Percentiles rank a stretch among this genome's conserved stretches.
These are phyloP conservation scores for Chrysaora quinquecirrha DNA, from an alignment of 30 jellyfish, hydroid and myxozoan species.

Conservation along the genomic window DNA sequence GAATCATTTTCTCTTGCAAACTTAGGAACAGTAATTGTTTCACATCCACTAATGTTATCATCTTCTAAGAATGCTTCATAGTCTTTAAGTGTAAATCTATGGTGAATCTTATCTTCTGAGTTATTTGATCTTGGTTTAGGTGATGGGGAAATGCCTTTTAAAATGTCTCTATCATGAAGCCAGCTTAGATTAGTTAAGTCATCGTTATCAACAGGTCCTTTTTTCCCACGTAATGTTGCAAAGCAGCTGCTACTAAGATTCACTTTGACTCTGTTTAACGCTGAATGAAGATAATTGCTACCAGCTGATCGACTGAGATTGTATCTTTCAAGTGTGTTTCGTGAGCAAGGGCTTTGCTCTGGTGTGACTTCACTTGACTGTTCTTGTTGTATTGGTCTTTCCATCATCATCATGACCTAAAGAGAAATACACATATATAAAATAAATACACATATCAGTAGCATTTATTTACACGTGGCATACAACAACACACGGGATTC, in stretches of 20 bases:
- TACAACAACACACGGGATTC: no score
- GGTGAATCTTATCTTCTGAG: conserved; percentile 31
- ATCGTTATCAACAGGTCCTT: conserved; percentile 68
- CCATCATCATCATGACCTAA: conserved; percentile 61
- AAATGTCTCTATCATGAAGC: conserved; percentile 90
- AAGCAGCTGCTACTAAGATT: conserved; percentile 96
- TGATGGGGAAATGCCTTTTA: conserved; percentile 80
- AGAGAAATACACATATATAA: no score
- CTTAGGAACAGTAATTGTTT: conserved; percentile 60
- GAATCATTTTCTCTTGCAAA: conserved; percentile 71
- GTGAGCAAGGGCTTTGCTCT: conserved; percentile 47
- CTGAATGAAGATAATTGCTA: conserved; percentile 58
- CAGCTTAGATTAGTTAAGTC: conserved; percentile 96
- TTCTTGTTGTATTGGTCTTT: conserved; percentile 58
- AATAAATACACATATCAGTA: no score
- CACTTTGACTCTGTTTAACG: conserved; percentile 59
- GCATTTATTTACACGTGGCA: no score
- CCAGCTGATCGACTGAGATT: conserved; percentile 95
- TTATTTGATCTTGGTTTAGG: conserved; percentile 41
- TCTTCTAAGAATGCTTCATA: conserved; percentile 51
- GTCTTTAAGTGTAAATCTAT: conserved; percentile 63
- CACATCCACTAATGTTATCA: conserved; percentile 29
- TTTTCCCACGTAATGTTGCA: conserved; percentile 82
- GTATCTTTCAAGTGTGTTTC: conserved; percentile 37
- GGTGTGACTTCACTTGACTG: conserved; percentile 57